Evolutionary conservation across 2,888 invertebrate genomes (phyloP), one percentile per base, ranked within the genome.

Genomic region (Herminia tarsipennalis): DNA sequence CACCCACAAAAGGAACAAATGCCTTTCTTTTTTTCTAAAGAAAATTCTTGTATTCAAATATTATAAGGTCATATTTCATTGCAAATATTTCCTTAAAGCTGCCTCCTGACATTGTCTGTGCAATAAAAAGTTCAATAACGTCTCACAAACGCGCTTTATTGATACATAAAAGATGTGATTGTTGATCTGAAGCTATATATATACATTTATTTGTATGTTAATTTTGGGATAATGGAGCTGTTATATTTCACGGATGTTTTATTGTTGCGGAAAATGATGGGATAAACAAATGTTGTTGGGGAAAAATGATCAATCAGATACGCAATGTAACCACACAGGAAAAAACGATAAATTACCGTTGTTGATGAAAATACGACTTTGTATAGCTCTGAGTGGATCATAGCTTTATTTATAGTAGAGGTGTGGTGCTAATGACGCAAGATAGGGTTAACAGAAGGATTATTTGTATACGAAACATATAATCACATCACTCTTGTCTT

Each of bases 121-220:
- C 28, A 30, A 41, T 49, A 9, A 45, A 34, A 35, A 42, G 25
- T 53, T 45, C 39, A 32, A 49, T 61, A 49, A 44, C 44, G 30
- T 34, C 39, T 44, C 17, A 22, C 10, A 29, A 24, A 18, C 33
- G 34, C 27, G 33, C 16, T 61, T 53, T 49, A 62, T 51, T 35
- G 43, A 28, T 46, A 33, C 35, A 43, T 55, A 47, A 51, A 53
- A 48, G 20, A 46, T 54, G 33, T 16, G 39, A 62, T 57, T 57
- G 58, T 54, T 53, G 47, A 46, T 48, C 43, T 14, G 13, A 24
- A 45, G 25, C 29, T 9, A 49, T 49, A 21, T 49, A 21, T 10
- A 47, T 41, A 24, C 36, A 44, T 62, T 46, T 49, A 36, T 47
- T 13, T 46, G 45, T 30, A 33, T 34, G 22, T 21, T 38, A 25